Conservation (phyloP, 2,888 invertebrate genomes). For the Agonopterix subpropinquella region DNA sequence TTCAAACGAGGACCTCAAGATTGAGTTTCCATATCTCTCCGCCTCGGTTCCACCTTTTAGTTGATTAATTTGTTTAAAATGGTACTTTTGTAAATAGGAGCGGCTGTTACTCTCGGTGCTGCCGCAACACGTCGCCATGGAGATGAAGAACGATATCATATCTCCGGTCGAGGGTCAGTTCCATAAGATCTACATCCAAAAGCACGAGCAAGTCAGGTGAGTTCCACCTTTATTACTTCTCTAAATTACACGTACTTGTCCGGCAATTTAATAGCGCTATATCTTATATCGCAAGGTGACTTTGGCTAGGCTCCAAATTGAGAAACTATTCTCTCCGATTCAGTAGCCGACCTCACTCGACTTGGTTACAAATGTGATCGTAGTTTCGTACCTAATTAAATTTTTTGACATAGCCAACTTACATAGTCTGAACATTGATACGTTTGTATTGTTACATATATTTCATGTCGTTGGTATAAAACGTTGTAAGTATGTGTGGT, state of each 20-base stretch:
- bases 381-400: too few relatives aligned
- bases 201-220: slow-evolving; percentile 94
- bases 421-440: too few relatives aligned
- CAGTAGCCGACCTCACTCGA: slow-evolving; percentile 19
- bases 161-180: slow-evolving; percentile 94
- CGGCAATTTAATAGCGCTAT: slow-evolving; percentile 29
- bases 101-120: slow-evolving; percentile 89
- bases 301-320: slow-evolving; percentile 50
- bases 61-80: too few relatives aligned
- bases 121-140: slow-evolving; percentile 93
- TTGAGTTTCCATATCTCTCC: too few relatives aligned
- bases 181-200: slow-evolving; percentile 95
- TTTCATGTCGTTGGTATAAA: too few relatives aligned
- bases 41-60: too few relatives aligned
- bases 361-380: not conserved
- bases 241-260: not conserved
- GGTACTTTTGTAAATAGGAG: slow-evolving; percentile 75
- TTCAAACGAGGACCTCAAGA: too few relatives aligned
- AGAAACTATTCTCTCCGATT: slow-evolving; percentile 33
- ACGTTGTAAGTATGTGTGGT: too few relatives aligned
- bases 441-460: too few relatives aligned
- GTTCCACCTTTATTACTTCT: slow-evolving; percentile 21
- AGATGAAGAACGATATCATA: slow-evolving; percentile 95
- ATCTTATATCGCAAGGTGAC: slow-evolving; percentile 34
- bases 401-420: too few relatives aligned